Evolutionary conservation across 1,140 invertebrate species (phyloP).

Genomic region (Drosophila kurseongensis): DNA sequence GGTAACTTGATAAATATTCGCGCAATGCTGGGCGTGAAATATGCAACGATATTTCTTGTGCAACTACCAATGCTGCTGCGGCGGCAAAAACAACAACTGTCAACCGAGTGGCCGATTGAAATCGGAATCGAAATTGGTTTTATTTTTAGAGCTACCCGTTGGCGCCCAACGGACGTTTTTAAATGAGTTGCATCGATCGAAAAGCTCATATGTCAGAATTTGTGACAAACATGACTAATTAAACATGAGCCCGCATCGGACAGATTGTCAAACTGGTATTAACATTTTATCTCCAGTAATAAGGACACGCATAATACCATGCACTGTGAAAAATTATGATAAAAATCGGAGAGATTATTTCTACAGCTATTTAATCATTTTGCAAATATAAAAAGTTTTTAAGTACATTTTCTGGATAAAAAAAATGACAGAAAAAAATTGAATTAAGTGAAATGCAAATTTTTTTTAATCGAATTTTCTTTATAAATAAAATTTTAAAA

Average conservation of each 20-base stretch:
- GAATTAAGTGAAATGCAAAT: too few species aligned
- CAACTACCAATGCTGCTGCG: slow-evolving; percentile 26
- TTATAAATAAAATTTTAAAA: too few species aligned
- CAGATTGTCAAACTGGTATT: slow-evolving; percentile 66
- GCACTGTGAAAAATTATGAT: slow-evolving; percentile 7
- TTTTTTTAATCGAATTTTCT: too few species aligned
- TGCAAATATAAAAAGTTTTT: too few species aligned
- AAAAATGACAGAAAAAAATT: too few species aligned
- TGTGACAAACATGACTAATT: slow-evolving; percentile 71
- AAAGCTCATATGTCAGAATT: slow-evolving; percentile 63
- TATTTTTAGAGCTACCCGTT: slow-evolving; percentile 25
- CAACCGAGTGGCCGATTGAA: slow-evolving; percentile 39
- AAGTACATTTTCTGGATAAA: too few species aligned
- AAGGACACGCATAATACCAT: slow-evolving; percentile 19
- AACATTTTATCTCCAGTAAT: slow-evolving; percentile 46
- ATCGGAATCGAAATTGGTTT: slow-evolving; percentile 41
- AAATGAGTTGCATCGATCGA: slow-evolving; percentile 53
- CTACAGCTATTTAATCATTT: too few species aligned
- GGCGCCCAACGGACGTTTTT: slow-evolving; percentile 6
- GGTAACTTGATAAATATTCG: slow-evolving; percentile 60
- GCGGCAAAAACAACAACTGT: slow-evolving; percentile 29
- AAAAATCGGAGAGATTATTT: background rate
- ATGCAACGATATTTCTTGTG: slow-evolving; percentile 63
- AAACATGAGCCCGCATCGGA: slow-evolving; percentile 53
- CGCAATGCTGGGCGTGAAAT: slow-evolving; percentile 54